These are phyloP conservation scores for Pampus argenteus DNA, from an alignment of 2,797 vertebrate species.

Conservation along the genomic window DNA sequence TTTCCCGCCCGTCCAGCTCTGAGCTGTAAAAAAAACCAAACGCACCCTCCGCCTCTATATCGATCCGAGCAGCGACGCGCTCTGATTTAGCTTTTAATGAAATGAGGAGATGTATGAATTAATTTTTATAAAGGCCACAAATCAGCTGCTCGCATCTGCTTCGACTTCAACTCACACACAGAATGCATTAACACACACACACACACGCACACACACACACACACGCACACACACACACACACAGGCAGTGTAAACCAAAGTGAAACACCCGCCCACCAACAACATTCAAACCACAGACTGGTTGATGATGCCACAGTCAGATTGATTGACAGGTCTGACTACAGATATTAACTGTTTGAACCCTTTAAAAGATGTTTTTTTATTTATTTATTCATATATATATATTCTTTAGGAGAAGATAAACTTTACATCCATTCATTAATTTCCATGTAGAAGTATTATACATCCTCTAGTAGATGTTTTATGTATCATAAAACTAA, in stretches of 20 bases:
- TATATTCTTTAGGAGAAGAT: too few species aligned
- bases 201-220: neutral
- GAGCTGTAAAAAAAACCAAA: constrained; percentile 15
- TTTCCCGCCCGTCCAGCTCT: constrained; percentile 22
- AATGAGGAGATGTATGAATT: constrained; percentile 71
- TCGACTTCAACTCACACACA: constrained; percentile 45
- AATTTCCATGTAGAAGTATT: too few species aligned
- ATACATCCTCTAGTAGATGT: too few species aligned
- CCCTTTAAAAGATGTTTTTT: too few species aligned
- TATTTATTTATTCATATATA: too few species aligned
- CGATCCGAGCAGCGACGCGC: constrained; percentile 29
- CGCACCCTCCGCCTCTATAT: constrained; percentile 37
- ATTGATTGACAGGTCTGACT: neutral
- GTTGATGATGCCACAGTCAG: neutral
- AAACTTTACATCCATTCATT: too few species aligned
- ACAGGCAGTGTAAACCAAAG: neutral
- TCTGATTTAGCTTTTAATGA: constrained; percentile 72
- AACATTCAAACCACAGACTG: neutral
- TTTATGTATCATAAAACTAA: too few species aligned
- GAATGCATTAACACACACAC: constrained; percentile 47
- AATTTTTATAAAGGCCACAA: constrained; percentile 73
- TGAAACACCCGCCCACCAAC: too few species aligned
- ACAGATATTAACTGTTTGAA: too few species aligned
- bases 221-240: neutral
- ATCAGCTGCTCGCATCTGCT: constrained; percentile 56